Evolutionary conservation across 2,113 vertebrate species (phyloP).

Genomic region (Passer domesticus): DNA sequence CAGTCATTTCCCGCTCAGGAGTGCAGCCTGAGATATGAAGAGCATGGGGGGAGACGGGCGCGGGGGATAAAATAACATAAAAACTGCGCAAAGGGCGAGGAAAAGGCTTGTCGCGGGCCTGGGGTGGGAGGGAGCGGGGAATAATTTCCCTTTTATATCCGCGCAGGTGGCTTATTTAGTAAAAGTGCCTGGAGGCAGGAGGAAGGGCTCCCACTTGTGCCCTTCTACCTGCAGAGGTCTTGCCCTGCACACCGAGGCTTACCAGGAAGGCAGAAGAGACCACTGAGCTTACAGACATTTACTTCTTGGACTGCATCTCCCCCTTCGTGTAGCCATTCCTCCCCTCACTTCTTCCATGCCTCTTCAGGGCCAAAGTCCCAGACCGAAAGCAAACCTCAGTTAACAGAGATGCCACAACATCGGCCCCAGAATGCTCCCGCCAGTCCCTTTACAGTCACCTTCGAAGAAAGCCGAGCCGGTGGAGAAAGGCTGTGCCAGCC

Average conservation of each 20-base stretch:
- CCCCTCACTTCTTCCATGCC: background rate
- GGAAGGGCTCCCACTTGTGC: background rate
- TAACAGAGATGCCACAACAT: background rate
- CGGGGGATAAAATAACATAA: background rate
- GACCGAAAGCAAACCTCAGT: background rate
- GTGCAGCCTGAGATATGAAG: background rate
- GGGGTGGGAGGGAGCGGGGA: background rate
- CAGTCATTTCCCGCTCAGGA: background rate
- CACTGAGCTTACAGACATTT: rapidly evolving
- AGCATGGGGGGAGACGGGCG: background rate
- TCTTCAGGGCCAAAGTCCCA: background rate
- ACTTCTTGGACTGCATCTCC: background rate
- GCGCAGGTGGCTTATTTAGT: background rate
- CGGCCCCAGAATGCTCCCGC: background rate
- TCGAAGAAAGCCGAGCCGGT: background rate
- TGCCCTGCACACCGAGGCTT: background rate
- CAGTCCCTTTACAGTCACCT: conserved; percentile 12
- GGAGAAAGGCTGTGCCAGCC: background rate
- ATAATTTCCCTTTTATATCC: background rate
- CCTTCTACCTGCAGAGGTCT: background rate
- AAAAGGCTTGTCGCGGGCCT: background rate
- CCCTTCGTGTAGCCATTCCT: background rate
- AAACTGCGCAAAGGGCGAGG: background rate
- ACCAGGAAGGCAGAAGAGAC: background rate
- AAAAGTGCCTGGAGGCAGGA: background rate